Conservation (phyloP, 2,797 vertebrate genomes). For the Dendrocincla fuliginosa region DNA sequence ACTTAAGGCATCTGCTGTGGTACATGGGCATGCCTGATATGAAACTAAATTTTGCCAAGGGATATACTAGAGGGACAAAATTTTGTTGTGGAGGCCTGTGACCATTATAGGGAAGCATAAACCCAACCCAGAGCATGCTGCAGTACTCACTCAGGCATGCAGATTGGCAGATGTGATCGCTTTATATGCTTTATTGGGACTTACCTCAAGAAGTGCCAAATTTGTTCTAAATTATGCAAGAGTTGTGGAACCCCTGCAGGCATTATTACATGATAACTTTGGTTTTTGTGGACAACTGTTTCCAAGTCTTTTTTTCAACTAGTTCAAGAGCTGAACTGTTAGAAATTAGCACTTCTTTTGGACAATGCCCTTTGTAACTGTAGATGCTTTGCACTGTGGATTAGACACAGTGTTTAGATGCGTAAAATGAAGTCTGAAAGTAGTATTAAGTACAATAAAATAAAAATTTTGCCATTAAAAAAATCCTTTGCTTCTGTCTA, state of each 20-base stretch:
- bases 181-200: constrained; percentile 38
- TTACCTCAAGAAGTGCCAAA: constrained; percentile 50
- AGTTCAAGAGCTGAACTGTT: constrained; percentile 12
- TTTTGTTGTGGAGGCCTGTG: background rate
- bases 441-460: background rate
- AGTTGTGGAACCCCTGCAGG: constrained; percentile 46
- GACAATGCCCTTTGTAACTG: background rate
- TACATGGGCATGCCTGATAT: background rate
- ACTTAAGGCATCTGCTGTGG: background rate
- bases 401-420: background rate
- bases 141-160: background rate
- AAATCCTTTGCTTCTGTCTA: background rate
- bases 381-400: background rate
- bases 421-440: background rate
- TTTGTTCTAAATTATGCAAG: constrained; percentile 52
- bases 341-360: constrained; percentile 34
- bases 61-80: background rate
- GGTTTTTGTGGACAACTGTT: constrained; percentile 15
- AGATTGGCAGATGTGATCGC: constrained; percentile 23
- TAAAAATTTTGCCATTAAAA: background rate
- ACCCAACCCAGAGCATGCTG: background rate
- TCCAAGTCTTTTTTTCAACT: constrained; percentile 31
- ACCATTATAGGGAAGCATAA: constrained; percentile 20
- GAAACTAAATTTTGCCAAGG: background rate
- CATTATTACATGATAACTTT: constrained; percentile 42